Percentiles rank a stretch among this genome's conserved stretches.
Conservation (phyloP, 1,140 invertebrate species). For the Leptoteleia sp. region DNA sequence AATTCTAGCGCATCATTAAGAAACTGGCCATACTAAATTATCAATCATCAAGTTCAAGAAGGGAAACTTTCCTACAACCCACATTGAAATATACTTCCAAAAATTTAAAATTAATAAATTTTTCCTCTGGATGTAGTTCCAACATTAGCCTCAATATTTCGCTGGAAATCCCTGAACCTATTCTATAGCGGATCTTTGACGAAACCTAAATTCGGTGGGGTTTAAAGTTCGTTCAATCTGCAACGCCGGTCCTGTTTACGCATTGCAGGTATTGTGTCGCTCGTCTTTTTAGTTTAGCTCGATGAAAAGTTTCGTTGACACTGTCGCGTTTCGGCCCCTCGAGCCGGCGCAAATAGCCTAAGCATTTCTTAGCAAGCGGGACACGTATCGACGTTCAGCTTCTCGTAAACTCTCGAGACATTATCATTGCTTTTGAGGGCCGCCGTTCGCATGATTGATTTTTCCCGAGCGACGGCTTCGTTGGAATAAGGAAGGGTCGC, state of each 20-base stretch:
- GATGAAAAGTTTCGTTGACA: slow-evolving; percentile 7
- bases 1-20: no score
- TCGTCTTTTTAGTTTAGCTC: slow-evolving; percentile 6
- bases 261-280: slow-evolving; percentile 32
- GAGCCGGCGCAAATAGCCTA: slow-evolving; percentile 9
- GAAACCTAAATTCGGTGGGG: slow-evolving; percentile 9
- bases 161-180: slow-evolving; percentile 1
- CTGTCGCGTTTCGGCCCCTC: slow-evolving; percentile 7
- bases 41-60: no score
- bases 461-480: slow-evolving; percentile 45
- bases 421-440: slow-evolving; percentile 64
- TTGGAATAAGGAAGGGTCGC: slow-evolving; percentile 37
- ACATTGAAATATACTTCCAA: no score
- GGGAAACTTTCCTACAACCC: no score
- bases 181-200: slow-evolving; percentile 11
- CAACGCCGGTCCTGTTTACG: slow-evolving; percentile 17
- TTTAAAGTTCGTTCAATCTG: slow-evolving; percentile 1
- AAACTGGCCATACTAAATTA: no score
- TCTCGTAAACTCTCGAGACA: slow-evolving; percentile 70
- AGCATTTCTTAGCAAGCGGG: slow-evolving; percentile 44
- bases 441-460: slow-evolving; percentile 65
- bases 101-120: no score
- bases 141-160: not conserved
- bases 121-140: no score
- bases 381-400: slow-evolving; percentile 73